Percentiles rank a stretch among this genome's conserved stretches.
These are phyloP conservation scores for Pygmarrhopalites habei DNA, from an alignment of 1,140 invertebrate species.

Conservation along the genomic window DNA sequence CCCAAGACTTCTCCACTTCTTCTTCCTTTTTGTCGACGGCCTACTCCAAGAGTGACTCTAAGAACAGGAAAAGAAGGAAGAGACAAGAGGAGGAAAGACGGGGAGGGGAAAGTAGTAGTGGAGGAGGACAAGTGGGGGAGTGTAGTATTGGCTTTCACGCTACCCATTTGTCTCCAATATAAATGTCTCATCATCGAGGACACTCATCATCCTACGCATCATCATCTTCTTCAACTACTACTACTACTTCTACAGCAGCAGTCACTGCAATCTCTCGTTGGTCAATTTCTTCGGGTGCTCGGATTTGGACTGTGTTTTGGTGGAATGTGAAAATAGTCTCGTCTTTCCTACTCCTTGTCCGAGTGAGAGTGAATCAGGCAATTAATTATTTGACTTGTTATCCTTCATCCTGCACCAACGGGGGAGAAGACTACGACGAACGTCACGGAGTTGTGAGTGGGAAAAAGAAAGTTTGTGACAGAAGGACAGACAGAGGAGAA, in stretches of 20 bases:
- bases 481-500: neutral
- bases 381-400: slow-evolving; percentile 26
- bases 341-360: slow-evolving; percentile 6
- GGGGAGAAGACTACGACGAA: too few relatives aligned
- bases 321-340: slow-evolving; percentile 16
- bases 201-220: neutral
- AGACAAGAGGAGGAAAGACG: too few relatives aligned
- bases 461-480: neutral
- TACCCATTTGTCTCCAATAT: neutral
- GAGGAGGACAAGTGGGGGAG: too few relatives aligned
- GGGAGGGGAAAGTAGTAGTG: too few relatives aligned
- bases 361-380: slow-evolving; percentile 24
- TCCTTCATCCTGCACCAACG: slow-evolving; percentile 4
- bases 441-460: too few relatives aligned
- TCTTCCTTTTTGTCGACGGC: too few relatives aligned
- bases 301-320: slow-evolving; percentile 24
- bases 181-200: neutral
- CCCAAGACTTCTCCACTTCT: too few relatives aligned
- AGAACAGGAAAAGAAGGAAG: too few relatives aligned
- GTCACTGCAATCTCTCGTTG: slow-evolving; percentile 4
- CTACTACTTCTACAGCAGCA: slow-evolving; percentile 16
- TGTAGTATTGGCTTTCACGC: too few relatives aligned
- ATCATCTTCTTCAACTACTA: slow-evolving; percentile 7
- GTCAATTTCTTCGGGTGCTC: slow-evolving; percentile 1
- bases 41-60: too few relatives aligned